These are phyloP conservation scores for Cebus imitator DNA, from an alignment of 2,113 vertebrate genomes.

Conservation along the genomic window DNA sequence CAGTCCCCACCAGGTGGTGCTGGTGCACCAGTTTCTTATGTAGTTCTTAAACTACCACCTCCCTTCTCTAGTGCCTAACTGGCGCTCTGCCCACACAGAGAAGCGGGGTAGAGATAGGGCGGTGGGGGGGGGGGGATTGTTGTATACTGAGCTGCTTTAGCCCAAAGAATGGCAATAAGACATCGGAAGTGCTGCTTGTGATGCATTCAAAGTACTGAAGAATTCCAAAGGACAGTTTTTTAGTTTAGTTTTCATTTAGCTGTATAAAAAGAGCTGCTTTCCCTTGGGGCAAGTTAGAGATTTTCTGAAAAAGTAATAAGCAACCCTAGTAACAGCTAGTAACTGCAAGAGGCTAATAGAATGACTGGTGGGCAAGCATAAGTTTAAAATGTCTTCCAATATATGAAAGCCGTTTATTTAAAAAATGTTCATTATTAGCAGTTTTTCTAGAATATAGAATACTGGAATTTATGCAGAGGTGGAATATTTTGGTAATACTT, in stretches of 20 bases:
- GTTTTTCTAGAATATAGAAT: constrained; percentile 11
- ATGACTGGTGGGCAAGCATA: not conserved
- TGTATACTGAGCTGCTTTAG: not conserved
- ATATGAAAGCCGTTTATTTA: constrained; percentile 21
- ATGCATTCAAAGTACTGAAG: not conserved
- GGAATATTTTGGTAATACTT: constrained; percentile 8
- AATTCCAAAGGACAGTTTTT: not conserved
- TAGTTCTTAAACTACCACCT: not conserved
- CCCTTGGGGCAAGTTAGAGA: constrained; percentile 19
- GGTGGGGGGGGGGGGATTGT: too few species aligned
- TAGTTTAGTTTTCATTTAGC: constrained; percentile 30
- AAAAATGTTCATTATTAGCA: not conserved
- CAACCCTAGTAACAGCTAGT: constrained; percentile 7
- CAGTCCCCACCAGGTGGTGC: constrained; percentile 60
- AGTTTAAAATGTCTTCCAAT: constrained; percentile 32
- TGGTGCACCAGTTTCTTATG: not conserved
- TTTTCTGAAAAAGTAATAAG: constrained; percentile 13
- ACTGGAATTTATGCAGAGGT: not conserved
- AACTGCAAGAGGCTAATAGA: not conserved
- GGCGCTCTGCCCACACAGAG: not conserved
- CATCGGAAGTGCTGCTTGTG: not conserved
- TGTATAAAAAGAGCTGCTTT: not conserved
- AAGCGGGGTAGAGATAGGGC: too few species aligned
- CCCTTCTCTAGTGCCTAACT: not conserved
- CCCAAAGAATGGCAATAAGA: not conserved